Evolutionary conservation across 2,113 vertebrate species (phyloP), one percentile per base, ranked within the genome.

Genomic region (Anoplopoma fimbria): DNA sequence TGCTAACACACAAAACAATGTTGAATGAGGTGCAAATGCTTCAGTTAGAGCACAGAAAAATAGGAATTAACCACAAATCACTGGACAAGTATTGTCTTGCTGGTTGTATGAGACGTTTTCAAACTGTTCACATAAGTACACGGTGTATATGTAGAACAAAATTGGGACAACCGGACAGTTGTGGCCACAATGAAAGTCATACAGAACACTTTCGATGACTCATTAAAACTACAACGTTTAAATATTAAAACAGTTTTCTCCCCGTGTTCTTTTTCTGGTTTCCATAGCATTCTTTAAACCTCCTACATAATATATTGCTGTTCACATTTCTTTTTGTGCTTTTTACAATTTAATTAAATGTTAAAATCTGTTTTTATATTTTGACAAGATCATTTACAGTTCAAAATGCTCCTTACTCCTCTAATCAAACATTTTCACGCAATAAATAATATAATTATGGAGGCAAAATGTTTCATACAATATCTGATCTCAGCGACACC

Each of bases 271-370:
- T 60, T 47, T 75, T 86, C 69, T 81, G 31, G 25, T 83, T 85
- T 83, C 34, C 73, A 75, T 33, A 77, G 62, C 15, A 62, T 83
- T 69, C 51, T 42, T 75, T 77, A 63, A 79, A 87, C 80, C 83
- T 77, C 75, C 67, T 82, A 60, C 76, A 86, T 84, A 80, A 81
- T 70, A 58, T 89, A 92, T 94, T 91, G 90, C 86, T 74, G 82
- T 89, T 86, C 73, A 90, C 84, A 87, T 91, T 58, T 76, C 36
- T 73, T 51, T 80, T 93, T 94, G 94, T 95, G 94, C 93, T 93
- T 93, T 94, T 85, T 85, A 80, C 62, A 89, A 51, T 88, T 87
- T 85, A 8, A 87, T 85, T 84, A 82, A 71, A 82, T 64, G 60
- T 81, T 86, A 87, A 85, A 90, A 90, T 83, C 79, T 84, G 19